Evolutionary conservation across 2,797 vertebrate species (phyloP).

Genomic region (Tiaroga cobitis): DNA sequence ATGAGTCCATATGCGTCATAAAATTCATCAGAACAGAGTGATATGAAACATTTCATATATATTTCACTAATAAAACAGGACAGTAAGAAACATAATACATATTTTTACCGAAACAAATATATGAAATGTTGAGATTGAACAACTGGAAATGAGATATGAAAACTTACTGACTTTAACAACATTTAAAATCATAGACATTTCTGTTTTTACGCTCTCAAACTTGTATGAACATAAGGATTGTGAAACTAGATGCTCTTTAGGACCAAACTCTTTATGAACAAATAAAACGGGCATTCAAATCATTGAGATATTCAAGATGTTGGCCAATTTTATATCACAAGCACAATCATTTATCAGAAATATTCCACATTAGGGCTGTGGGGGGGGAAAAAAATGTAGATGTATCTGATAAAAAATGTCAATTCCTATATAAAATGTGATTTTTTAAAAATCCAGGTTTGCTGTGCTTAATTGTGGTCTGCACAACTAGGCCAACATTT

Average conservation of each 20-base stretch:
- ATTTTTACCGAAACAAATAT: background rate
- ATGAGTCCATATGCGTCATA: background rate
- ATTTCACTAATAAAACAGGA: background rate
- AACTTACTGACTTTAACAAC: background rate
- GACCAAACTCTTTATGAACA: background rate
- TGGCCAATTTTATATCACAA: background rate
- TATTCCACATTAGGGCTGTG: background rate
- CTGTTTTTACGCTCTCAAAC: background rate
- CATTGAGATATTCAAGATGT: background rate
- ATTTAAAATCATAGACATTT: background rate
- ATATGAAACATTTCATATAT: background rate
- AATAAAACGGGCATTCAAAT: background rate
- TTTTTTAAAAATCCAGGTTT: too few relatives aligned
- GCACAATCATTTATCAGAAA: background rate
- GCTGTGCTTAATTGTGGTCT: too few relatives aligned
- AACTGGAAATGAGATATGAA: too few relatives aligned
- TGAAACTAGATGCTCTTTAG: background rate
- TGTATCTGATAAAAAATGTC: too few relatives aligned
- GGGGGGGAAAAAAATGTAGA: too few relatives aligned
- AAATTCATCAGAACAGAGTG: background rate
- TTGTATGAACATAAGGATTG: background rate
- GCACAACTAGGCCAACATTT: too few relatives aligned
- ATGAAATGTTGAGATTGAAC: background rate
- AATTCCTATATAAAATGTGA: too few relatives aligned
- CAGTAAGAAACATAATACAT: background rate